A percentile compares a stretch with the other conserved stretches of the same genome.
These are phyloP conservation scores for Rotaria sp. DNA, from an alignment of 2,888 invertebrate species.

Conservation along the genomic window DNA sequence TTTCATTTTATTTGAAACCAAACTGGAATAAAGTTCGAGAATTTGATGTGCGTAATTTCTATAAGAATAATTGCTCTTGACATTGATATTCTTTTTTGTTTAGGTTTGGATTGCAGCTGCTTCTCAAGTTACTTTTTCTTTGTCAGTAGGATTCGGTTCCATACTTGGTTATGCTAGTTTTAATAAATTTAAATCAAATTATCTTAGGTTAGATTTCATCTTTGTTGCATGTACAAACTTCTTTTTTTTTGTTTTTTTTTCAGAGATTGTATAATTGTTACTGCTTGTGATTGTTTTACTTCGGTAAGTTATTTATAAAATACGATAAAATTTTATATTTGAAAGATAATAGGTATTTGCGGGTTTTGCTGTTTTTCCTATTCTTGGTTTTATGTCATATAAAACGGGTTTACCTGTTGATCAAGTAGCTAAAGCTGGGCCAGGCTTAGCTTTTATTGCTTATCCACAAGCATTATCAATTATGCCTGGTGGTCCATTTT, in stretches of 20 bases:
- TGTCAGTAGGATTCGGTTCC: slow-evolving; percentile 38
- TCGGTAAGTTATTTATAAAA: neutral
- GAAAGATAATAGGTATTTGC: neutral
- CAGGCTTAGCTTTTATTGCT: slow-evolving; percentile 37
- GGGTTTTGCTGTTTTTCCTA: slow-evolving; percentile 4
- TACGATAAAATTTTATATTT: neutral
- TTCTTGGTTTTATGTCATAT: slow-evolving; percentile 16
- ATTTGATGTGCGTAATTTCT: slow-evolving; percentile 5
- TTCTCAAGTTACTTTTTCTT: slow-evolving; percentile 39
- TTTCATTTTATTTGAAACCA: slow-evolving; percentile 38
- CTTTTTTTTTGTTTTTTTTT: neutral
- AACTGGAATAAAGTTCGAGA: slow-evolving; percentile 35
- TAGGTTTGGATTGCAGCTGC: slow-evolving; percentile 41
- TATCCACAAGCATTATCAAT: slow-evolving; percentile 35
- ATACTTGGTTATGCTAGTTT: slow-evolving; percentile 40
- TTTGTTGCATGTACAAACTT: neutral
- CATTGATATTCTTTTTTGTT: neutral
- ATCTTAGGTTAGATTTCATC: slow-evolving; percentile 25
- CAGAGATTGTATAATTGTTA: slow-evolving; percentile 32
- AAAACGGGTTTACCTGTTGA: slow-evolving; percentile 23
- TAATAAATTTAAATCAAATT: slow-evolving; percentile 41
- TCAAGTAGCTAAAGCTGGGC: slow-evolving; percentile 23
- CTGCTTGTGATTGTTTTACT: slow-evolving; percentile 30
- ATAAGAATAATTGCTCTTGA: no score
- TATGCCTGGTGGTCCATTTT: slow-evolving; percentile 29